These are phyloP conservation scores for Amphibalanus amphitrite DNA, from an alignment of 1,140 invertebrate species.

Conservation along the genomic window DNA sequence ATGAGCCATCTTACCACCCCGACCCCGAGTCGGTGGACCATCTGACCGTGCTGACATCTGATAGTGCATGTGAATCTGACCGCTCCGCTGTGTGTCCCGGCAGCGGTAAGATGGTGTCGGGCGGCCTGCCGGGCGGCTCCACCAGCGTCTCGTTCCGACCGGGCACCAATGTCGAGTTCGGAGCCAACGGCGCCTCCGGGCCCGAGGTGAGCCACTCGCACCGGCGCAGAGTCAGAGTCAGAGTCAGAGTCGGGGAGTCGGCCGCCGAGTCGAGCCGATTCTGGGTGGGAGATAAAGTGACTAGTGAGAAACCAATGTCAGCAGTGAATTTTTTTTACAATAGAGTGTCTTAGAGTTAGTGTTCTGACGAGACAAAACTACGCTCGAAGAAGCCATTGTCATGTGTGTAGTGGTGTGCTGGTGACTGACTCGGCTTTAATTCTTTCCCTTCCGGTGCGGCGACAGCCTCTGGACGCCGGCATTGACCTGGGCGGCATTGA, in stretches of 20 bases:
- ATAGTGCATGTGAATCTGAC: not conserved
- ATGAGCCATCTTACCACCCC: too few relatives aligned
- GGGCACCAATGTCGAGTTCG: conserved; percentile 85
- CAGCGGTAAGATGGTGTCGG: conserved; percentile 16
- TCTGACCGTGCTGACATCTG: not conserved
- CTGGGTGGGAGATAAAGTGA: too few relatives aligned
- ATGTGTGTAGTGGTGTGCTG: not conserved
- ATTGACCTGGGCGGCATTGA: conserved; percentile 52
- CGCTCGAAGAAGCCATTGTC: too few relatives aligned
- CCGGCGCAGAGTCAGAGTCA: not conserved
- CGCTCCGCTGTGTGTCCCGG: not conserved
- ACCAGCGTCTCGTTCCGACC: conserved; percentile 90
- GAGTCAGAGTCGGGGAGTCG: too few relatives aligned
- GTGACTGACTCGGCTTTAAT: not conserved
- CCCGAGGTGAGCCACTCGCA: conserved; percentile 16
- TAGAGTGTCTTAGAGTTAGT: too few relatives aligned
- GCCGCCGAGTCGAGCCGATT: too few relatives aligned
- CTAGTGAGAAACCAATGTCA: too few relatives aligned
- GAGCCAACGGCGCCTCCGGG: conserved; percentile 38
- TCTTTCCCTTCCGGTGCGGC: not conserved
- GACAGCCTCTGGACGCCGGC: conserved; percentile 48
- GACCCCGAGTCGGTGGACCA: too few relatives aligned
- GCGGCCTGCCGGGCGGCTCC: conserved; percentile 23
- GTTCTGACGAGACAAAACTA: too few relatives aligned
- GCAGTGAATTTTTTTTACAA: too few relatives aligned